Evolutionary conservation across 2,113 vertebrate genomes (phyloP).

Genomic region (Mirza zaza): DNA sequence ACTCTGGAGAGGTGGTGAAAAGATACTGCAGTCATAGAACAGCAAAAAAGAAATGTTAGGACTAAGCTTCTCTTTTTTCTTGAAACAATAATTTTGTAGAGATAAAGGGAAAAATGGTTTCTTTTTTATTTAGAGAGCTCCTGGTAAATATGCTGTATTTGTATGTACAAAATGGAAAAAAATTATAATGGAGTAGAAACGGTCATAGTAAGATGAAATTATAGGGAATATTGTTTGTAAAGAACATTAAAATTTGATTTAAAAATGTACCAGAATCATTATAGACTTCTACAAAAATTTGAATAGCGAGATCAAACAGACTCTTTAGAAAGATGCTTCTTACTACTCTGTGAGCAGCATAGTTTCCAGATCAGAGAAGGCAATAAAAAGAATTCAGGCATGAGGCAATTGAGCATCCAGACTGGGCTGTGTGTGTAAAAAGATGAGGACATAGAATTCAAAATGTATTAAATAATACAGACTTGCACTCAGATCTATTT

Average conservation of each 20-base stretch:
- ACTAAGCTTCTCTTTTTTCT: neutral
- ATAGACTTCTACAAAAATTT: neutral
- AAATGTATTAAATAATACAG: neutral
- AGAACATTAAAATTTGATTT: neutral
- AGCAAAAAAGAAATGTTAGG: neutral
- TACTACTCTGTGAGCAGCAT: neutral
- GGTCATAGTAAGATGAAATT: neutral
- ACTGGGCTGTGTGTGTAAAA: neutral
- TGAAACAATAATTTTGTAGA: neutral
- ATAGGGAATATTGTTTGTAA: neutral
- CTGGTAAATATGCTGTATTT: neutral
- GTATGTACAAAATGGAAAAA: neutral
- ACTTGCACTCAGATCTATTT: neutral
- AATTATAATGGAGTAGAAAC: neutral
- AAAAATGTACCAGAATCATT: neutral
- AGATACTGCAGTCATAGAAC: neutral
- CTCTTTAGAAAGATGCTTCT: constrained; percentile 16
- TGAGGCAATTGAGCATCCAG: neutral
- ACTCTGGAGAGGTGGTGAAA: constrained; percentile 9
- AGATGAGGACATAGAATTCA: neutral
- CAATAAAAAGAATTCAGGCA: neutral
- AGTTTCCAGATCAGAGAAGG: neutral
- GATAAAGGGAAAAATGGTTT: neutral
- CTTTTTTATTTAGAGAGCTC: neutral
- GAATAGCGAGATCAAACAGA: constrained; percentile 22